Evolutionary conservation across 30 jellyfish, hydroid and myxozoan species (phyloP).

Genomic region (Calvadosia cruxmelitensis): DNA sequence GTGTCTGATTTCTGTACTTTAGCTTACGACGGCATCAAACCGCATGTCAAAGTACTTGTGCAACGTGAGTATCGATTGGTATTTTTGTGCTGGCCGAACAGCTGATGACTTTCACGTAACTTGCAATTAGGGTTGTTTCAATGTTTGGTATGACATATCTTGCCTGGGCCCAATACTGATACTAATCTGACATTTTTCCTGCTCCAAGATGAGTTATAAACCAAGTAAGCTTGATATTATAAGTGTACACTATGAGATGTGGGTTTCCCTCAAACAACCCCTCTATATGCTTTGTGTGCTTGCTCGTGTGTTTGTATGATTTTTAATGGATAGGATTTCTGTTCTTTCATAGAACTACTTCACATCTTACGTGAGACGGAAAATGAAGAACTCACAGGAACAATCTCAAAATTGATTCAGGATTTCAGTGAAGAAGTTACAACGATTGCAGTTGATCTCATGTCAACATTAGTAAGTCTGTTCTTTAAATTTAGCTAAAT

Average conservation of each 20-base stretch:
- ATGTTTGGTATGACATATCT: not conserved
- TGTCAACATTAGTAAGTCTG: constrained; percentile 50
- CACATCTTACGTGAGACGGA: constrained; percentile 70
- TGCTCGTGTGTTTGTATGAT: not conserved
- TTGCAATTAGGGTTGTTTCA: not conserved
- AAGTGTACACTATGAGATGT: no score
- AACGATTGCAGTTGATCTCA: constrained; percentile 68
- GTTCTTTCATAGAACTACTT: constrained; percentile 15
- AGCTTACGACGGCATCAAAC: constrained; percentile 71
- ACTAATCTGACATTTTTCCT: not conserved
- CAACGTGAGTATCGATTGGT: constrained; percentile 36
- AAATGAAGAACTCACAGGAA: constrained; percentile 83
- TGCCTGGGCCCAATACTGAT: constrained; percentile 4
- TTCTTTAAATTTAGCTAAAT: no score
- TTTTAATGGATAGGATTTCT: not conserved
- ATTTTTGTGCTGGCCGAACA: not conserved
- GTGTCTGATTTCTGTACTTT: no score
- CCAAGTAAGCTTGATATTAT: no score
- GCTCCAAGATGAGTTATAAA: not conserved
- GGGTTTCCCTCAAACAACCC: no score
- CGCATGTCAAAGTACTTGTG: constrained; percentile 75
- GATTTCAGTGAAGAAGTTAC: constrained; percentile 84
- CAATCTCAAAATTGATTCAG: constrained; percentile 75
- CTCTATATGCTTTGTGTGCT: no score
- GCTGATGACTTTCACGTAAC: not conserved